Evolutionary conservation across 2,888 invertebrate species (phyloP).

Genomic region (Agelastica alni): DNA sequence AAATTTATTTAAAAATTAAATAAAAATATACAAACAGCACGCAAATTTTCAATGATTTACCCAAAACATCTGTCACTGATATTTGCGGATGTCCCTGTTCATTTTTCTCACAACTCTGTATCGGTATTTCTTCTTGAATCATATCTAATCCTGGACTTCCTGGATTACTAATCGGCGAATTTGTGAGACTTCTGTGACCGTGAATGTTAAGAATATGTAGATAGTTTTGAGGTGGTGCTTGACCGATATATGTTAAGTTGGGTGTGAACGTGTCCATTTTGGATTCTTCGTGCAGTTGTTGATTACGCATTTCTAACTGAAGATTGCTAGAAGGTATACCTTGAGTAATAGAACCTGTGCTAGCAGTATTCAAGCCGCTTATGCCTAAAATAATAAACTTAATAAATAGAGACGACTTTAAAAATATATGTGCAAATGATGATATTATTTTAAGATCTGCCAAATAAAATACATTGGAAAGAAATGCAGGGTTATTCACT

Average conservation of each 20-base stretch:
- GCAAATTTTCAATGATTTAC: no score
- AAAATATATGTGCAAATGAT: no score
- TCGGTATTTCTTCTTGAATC: slow-evolving; percentile 74
- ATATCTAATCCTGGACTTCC: slow-evolving; percentile 74
- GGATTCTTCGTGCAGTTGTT: slow-evolving; percentile 48
- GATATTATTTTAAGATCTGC: no score
- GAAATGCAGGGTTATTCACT: no score
- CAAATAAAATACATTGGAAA: no score
- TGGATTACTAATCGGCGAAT: slow-evolving; percentile 67
- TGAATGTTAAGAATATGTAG: slow-evolving; percentile 55
- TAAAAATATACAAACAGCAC: no score
- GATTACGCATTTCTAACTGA: slow-evolving; percentile 50
- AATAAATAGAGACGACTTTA: no score
- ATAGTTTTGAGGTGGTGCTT: slow-evolving; percentile 43
- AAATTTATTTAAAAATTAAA: no score
- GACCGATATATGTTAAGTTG: slow-evolving; percentile 38
- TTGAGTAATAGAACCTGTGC: slow-evolving; percentile 70
- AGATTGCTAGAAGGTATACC: slow-evolving; percentile 65
- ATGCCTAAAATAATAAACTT: slow-evolving; percentile 60
- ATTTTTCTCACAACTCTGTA: slow-evolving; percentile 51
- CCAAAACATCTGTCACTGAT: slow-evolving; percentile 88
- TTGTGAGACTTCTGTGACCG: slow-evolving; percentile 63
- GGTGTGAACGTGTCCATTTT: slow-evolving; percentile 59
- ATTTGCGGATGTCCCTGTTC: slow-evolving; percentile 75
- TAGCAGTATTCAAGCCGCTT: slow-evolving; percentile 70